Conservation (phyloP, 2,888 invertebrate species). For the Dioctria linearis region DNA sequence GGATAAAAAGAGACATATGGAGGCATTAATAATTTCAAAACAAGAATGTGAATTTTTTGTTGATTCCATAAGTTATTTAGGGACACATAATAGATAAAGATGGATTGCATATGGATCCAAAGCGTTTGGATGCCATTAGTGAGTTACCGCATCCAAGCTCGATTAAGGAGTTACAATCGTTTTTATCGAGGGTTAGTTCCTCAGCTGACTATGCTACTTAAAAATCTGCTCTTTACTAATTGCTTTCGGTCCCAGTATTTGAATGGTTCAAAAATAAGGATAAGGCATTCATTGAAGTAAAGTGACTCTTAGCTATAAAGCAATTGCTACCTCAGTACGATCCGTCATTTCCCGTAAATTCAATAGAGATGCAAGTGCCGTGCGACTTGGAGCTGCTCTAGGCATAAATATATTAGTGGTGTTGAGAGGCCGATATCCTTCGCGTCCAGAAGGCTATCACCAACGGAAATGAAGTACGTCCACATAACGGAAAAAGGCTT, state of each 20-base stretch:
- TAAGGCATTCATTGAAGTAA: neutral
- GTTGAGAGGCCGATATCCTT: slow-evolving; percentile 66
- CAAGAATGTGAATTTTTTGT: slow-evolving; percentile 54
- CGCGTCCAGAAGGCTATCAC: slow-evolving; percentile 64
- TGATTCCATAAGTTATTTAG: slow-evolving; percentile 61
- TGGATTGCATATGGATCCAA: neutral
- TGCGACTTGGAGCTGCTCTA: neutral
- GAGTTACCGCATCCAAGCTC: neutral
- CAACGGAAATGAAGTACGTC: slow-evolving; percentile 62
- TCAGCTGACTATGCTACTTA: slow-evolving; percentile 61
- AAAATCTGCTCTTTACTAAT: slow-evolving; percentile 63
- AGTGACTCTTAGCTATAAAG: neutral
- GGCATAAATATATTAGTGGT: slow-evolving; percentile 60
- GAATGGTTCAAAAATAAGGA: neutral
- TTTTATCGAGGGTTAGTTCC: slow-evolving; percentile 67
- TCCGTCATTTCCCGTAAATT: neutral
- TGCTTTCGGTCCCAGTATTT: slow-evolving; percentile 55
- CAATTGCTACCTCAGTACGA: neutral
- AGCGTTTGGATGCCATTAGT: neutral
- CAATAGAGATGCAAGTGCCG: neutral
- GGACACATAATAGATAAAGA: slow-evolving; percentile 55
- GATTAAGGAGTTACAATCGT: slow-evolving; percentile 56
- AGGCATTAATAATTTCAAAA: slow-evolving; percentile 62
- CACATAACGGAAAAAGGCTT: slow-evolving; percentile 63
- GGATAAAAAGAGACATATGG: slow-evolving; percentile 3